Conservation (phyloP, 2,113 vertebrate species). For the Lophius piscatorius region DNA sequence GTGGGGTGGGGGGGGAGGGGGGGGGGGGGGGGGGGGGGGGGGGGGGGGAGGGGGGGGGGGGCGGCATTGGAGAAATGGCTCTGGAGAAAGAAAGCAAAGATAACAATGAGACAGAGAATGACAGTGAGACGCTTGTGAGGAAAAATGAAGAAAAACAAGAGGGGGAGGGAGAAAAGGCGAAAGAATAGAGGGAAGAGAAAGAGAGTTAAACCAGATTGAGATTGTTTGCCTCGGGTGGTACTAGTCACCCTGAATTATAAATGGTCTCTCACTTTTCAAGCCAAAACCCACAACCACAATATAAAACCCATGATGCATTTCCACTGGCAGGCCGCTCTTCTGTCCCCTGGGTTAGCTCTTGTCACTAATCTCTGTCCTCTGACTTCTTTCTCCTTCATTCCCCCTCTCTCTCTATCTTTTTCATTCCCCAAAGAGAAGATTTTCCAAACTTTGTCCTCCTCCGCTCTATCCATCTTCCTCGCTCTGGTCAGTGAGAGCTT, state of each 20-base stretch:
- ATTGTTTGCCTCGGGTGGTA: constrained; percentile 70
- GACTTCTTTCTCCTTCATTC: constrained; percentile 37
- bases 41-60: constrained; percentile 16
- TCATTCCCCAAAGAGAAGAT: constrained; percentile 41
- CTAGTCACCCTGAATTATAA: constrained; percentile 76
- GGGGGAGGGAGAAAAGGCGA: constrained; percentile 20
- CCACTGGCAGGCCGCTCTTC: constrained; percentile 64
- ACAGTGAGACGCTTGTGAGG: constrained; percentile 54
- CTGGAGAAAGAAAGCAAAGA: constrained; percentile 36
- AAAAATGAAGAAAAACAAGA: constrained; percentile 27
- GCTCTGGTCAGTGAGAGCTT: constrained; percentile 27
- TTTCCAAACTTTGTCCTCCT: constrained; percentile 53
- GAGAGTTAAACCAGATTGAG: constrained; percentile 69
- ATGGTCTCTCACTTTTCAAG: constrained; percentile 72
- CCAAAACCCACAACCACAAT: constrained; percentile 70
- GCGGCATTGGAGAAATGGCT: constrained; percentile 51
- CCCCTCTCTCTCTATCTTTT: constrained; percentile 23
- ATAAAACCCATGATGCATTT: constrained; percentile 72
- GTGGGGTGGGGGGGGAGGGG: too few species aligned
- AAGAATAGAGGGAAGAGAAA: constrained; percentile 49
- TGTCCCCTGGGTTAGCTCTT: constrained; percentile 56
- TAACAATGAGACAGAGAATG: constrained; percentile 54
- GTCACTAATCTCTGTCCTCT: constrained; percentile 64
- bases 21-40: too few species aligned
- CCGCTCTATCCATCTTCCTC: constrained; percentile 38